These are phyloP conservation scores for Epistrophella euchroma DNA, from an alignment of 2,888 invertebrate species.

Conservation along the genomic window DNA sequence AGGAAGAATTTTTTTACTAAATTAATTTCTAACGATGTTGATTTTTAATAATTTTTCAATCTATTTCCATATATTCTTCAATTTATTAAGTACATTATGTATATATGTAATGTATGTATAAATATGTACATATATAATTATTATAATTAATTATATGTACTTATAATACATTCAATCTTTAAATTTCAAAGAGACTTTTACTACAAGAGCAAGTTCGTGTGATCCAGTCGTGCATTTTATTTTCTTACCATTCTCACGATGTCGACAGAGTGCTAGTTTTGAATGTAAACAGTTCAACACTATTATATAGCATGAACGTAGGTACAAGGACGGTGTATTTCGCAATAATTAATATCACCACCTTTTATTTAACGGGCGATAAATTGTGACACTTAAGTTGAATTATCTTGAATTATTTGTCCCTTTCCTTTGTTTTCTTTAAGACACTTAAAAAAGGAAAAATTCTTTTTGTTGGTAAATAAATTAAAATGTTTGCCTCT, in stretches of 20 bases:
- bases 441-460: conserved; percentile 36
- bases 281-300: conserved; percentile 17
- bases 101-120: no score
- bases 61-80: no score
- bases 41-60: no score
- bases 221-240: no score
- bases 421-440: conserved; percentile 13
- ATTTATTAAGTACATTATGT: no score
- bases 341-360: conserved; percentile 60
- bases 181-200: no score
- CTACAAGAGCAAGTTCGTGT: no score
- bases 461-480: conserved; percentile 50
- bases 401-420: conserved; percentile 62
- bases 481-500: conserved; percentile 58
- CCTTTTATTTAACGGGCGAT: conserved; percentile 61
- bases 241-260: neutral
- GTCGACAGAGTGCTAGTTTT: neutral
- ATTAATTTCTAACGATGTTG: no score
- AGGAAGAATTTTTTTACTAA: no score
- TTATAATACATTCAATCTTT: no score
- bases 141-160: no score
- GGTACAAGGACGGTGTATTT: neutral
- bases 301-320: conserved; percentile 5
- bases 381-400: conserved; percentile 67
- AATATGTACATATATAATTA: no score